phyloP scores from a whole-genome alignment of 2,888 invertebrate genomes.

The Caenorhabditis sp. region DNA sequence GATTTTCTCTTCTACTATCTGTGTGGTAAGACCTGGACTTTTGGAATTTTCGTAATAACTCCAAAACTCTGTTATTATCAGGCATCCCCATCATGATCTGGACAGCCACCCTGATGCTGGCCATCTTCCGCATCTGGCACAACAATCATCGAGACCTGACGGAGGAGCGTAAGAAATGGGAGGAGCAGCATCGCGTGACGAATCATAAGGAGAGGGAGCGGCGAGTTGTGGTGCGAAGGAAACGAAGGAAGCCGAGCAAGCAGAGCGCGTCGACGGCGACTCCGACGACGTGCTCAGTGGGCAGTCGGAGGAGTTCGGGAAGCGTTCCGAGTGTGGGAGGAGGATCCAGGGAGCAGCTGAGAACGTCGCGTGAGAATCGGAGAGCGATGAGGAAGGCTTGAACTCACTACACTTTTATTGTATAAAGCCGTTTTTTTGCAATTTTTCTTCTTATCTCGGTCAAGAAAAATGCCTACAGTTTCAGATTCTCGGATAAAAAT shows the following conservation, averaged over 20 bases:
- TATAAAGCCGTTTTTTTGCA: too few species aligned
- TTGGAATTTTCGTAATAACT: too few species aligned
- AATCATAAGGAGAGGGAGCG: neutral
- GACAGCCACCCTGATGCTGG: slow-evolving; percentile 15
- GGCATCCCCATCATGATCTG: slow-evolving; percentile 26
- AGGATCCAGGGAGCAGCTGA: neutral
- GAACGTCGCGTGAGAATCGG: neutral
- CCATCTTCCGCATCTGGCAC: slow-evolving; percentile 19
- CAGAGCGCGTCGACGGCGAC: too few species aligned
- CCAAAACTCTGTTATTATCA: neutral
- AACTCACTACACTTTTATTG: neutral
- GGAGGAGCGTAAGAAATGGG: slow-evolving; percentile 34
- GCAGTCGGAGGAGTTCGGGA: too few species aligned
- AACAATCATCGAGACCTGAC: slow-evolving; percentile 16
- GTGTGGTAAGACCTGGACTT: slow-evolving; percentile 14
- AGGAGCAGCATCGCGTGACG: slow-evolving; percentile 12
- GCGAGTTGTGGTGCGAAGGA: neutral
- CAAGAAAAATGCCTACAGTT: too few species aligned
- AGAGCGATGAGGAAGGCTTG: neutral
- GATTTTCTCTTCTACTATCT: slow-evolving; percentile 21
- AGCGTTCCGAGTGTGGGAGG: too few species aligned
- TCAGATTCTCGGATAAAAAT: too few species aligned
- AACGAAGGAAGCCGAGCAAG: neutral
- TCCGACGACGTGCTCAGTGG: too few species aligned
- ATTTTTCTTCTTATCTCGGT: too few species aligned